Base-by-base conservation (phyloP, 2,888 invertebrate species). In the Nephrotoma guestfalica region DNA sequence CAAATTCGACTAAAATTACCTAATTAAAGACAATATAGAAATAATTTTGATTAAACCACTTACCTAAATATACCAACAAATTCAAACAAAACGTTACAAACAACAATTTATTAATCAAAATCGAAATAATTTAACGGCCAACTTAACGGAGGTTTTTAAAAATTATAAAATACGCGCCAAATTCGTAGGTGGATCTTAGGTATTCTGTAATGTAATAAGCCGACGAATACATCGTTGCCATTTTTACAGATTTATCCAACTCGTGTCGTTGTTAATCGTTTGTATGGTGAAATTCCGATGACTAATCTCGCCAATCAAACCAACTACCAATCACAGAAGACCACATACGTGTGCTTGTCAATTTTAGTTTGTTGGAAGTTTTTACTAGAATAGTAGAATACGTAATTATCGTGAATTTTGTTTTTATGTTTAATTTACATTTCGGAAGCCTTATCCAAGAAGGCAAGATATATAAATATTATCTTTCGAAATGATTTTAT, bases 321-420 rank as follows among this genome's bases (percentile, higher is more conserved):
- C 30, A 42, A n/a, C 84, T 0, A 84, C 84, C 84, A 84, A 84
- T 84, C 84, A 84, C n/a, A 84, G n/a, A 84, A 41, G 6, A 84
- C 84, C 84, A 84, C 84, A 84, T 84, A 84, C 42, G n/a, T 41
- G 6, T 41, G n/a, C 15, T n/a, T 84, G 84, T 84, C 84, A 84
- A 71, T 84, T 84, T 84, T 84, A 41, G 84, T 84, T 41, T 41
- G 84, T 84, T 84, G 84, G 84, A 84, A 84, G 84, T 84, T 84
- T 9, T 84, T 7, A 42, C 2, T n/a, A 5, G 84, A 84, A 83
- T 30, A 83, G 41, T 41, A 84, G 41, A 84, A 15, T 41, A 84
- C 84, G 84, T 9, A 42, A 71, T 71, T 30, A 11, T 30, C 71
- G 71, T 9, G 7, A 71, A 71, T 18, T 51, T 71, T 71, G 71